A percentile compares a stretch with the other conserved stretches of the same genome.
Conservation (phyloP, 2,113 vertebrate genomes). For the Mionectes macconnelli region DNA sequence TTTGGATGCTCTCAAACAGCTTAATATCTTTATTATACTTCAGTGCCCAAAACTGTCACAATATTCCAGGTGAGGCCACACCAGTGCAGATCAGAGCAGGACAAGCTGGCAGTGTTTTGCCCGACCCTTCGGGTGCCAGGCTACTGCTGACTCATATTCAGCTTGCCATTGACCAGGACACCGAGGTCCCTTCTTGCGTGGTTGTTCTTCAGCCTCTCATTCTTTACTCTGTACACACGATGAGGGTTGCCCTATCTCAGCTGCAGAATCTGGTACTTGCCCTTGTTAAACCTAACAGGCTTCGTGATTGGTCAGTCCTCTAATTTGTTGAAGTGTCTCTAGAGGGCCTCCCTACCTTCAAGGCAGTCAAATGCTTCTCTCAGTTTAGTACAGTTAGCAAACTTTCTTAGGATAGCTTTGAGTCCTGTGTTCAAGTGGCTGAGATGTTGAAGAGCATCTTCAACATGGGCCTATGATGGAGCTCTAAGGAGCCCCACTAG, state of each 20-base stretch:
- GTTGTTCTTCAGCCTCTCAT: not conserved
- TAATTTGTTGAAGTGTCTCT: not conserved
- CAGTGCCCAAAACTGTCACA: not conserved
- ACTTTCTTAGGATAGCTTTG: not conserved
- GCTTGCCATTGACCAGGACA: not conserved
- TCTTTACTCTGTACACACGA: not conserved
- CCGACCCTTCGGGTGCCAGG: not conserved
- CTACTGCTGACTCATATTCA: not conserved
- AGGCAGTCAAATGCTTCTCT: not conserved
- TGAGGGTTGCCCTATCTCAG: not conserved
- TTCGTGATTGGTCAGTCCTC: not conserved
- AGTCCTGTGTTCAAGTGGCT: not conserved
- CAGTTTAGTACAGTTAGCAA: not conserved
- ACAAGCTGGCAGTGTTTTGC: not conserved
- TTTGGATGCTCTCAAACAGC: not conserved
- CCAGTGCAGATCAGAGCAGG: not conserved
- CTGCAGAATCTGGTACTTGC: not conserved
- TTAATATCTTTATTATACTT: no score
- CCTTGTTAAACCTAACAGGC: not conserved
- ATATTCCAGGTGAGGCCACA: not conserved
- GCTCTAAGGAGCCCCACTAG: not conserved
- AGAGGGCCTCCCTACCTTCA: not conserved
- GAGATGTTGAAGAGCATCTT: not conserved
- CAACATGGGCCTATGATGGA: not conserved
- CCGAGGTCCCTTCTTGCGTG: not conserved